Conservation (phyloP, 2,888 invertebrate genomes). For the Sinohyriopsis cumingii region DNA sequence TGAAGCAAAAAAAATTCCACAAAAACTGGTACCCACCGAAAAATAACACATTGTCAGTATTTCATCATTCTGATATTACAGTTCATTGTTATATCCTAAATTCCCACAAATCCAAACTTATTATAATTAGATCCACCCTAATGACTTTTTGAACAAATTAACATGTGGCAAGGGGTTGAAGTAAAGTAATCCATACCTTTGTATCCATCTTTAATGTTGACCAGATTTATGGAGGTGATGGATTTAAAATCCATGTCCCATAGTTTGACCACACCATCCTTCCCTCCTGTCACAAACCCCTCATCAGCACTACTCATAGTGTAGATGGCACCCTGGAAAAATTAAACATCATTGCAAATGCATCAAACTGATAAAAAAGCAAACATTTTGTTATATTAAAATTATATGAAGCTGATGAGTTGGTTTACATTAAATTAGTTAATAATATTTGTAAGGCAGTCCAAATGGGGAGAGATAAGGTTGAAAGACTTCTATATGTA, state of each 20-base stretch:
- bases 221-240: conserved; percentile 63
- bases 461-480: too few species aligned
- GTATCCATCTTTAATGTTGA: conserved; percentile 63
- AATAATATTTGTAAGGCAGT: too few species aligned
- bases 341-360: background rate
- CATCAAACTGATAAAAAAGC: background rate
- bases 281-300: conserved; percentile 70
- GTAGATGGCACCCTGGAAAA: conserved; percentile 65
- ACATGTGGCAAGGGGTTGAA: too few species aligned
- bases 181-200: conserved; percentile 52
- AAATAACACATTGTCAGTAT: too few species aligned
- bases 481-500: too few species aligned
- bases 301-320: conserved; percentile 64
- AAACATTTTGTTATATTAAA: background rate
- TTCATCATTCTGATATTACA: too few species aligned
- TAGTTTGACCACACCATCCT: conserved; percentile 67
- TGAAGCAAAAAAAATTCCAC: too few species aligned
- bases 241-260: conserved; percentile 69
- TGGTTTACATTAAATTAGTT: background rate
- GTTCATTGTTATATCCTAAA: too few species aligned
- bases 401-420: background rate
- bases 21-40: too few species aligned
- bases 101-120: too few species aligned
- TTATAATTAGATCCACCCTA: too few species aligned
- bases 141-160: too few species aligned